phyloP scores from a whole-genome alignment of 2,113 vertebrate species.

The Strix aluco region DNA sequence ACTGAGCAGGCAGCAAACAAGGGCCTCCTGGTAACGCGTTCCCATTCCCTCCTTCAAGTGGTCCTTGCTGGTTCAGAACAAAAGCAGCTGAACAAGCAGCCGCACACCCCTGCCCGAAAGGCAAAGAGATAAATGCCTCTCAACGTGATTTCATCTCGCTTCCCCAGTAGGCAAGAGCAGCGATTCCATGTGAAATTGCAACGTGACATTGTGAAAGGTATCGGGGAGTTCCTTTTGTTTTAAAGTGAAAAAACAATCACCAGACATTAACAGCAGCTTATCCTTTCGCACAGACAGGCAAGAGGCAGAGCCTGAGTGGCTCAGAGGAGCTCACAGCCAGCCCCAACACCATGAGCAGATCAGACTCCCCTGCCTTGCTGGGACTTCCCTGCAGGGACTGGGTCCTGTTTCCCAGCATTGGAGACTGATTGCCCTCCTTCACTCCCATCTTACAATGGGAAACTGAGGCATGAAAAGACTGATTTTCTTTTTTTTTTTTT shows the following conservation, averaged over 20 bases:
- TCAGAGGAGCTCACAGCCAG: background rate
- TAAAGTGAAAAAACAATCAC: background rate
- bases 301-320: background rate
- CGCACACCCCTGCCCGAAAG: background rate
- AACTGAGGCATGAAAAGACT: background rate
- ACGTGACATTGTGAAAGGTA: background rate
- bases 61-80: background rate
- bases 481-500: background rate
- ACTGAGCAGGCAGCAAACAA: background rate
- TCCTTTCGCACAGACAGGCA: background rate
- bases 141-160: background rate
- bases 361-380: accelerated
- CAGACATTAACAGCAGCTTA: background rate
- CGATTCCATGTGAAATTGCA: background rate
- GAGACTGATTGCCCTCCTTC: background rate
- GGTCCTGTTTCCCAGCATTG: background rate
- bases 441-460: background rate
- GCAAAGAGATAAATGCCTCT: background rate
- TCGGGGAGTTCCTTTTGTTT: background rate
- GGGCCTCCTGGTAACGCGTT: background rate
- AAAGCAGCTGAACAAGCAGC: background rate
- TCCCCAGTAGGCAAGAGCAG: background rate
- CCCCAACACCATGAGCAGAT: accelerated
- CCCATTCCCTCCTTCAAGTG: background rate
- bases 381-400: no score